Conservation (phyloP, 2,113 vertebrate genomes). For the Macrotis lagotis region DNA sequence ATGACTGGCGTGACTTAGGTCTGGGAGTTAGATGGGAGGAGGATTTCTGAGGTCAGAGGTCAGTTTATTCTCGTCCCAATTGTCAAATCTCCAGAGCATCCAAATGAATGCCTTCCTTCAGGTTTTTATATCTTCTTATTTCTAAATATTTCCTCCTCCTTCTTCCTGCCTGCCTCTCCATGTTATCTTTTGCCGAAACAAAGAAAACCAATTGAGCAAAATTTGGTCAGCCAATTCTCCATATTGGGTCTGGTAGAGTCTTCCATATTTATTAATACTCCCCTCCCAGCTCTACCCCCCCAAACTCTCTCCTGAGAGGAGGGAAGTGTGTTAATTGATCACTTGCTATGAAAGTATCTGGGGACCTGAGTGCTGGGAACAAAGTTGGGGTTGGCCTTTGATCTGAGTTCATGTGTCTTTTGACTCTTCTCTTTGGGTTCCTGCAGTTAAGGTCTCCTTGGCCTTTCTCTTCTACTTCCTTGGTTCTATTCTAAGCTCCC, state of each 20-base stretch:
- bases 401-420: not conserved
- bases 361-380: not conserved
- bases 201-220: not conserved
- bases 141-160: not conserved
- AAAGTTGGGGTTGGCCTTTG: not conserved
- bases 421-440: not conserved
- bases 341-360: not conserved
- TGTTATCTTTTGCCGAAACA: not conserved
- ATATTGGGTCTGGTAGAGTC: not conserved
- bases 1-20: constrained; percentile 72
- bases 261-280: not conserved
- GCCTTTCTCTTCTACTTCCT: not conserved
- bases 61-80: constrained; percentile 59
- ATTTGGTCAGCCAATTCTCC: not conserved
- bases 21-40: constrained; percentile 64
- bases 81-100: constrained; percentile 44
- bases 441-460: rapidly evolving
- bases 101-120: constrained; percentile 47
- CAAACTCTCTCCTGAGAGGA: not conserved
- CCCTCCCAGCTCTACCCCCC: too few species aligned
- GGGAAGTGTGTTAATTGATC: not conserved
- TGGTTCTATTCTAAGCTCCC: not conserved
- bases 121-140: not conserved
- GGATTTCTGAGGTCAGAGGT: not conserved
- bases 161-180: not conserved